Evolutionary conservation across 2,888 invertebrate species (phyloP), one percentile per base, ranked within the genome.

Genomic region (Aphidoletes aphidimyza): DNA sequence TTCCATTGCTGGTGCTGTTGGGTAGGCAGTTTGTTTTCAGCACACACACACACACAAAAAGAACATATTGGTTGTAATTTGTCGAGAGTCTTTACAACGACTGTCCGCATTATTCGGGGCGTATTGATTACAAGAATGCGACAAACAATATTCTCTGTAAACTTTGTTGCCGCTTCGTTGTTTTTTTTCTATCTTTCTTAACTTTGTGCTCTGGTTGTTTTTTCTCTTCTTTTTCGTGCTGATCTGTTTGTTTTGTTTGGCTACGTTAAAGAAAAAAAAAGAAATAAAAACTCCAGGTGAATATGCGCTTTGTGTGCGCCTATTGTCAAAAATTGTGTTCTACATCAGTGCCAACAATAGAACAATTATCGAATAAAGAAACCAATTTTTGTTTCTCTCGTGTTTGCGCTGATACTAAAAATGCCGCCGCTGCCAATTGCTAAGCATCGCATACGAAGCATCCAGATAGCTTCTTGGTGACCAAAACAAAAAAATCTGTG

Each of bases 281-380:
- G 22, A 54, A 11, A 69, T 69, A 69, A n/a, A n/a, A 69, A 69
- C 69, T 69, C 69, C 69, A 69, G 69, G 69, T 69, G 69, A 69
- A 69, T 69, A 30, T 69, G 69, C 34, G 34, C 69, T 42, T 42
- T 42, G 42, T 9, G 14, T 42, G 42, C 42, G 42, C 42, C 42
- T 69, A 69, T 69, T 69, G 69, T 69, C 30, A 30, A 11, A 11
- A 14, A 30, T 69, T 69, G 14, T 30, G 69, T 69, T 69, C 69
- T 69, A 69, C 34, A 69, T 69, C 5, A 30, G 30, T 30, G 69
- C 14, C n/a, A 69, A 69, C 69, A 69, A 69, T 69, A 69, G 69
- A 69, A 69, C 69, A 69, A 69, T 69, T 69, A 69, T 69, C 30
- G 69, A 26, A 69, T 69, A 69, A 69, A 69, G 69, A 69, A 69